Conservation (phyloP, 2,888 invertebrate genomes). For the Congeria kusceri region DNA sequence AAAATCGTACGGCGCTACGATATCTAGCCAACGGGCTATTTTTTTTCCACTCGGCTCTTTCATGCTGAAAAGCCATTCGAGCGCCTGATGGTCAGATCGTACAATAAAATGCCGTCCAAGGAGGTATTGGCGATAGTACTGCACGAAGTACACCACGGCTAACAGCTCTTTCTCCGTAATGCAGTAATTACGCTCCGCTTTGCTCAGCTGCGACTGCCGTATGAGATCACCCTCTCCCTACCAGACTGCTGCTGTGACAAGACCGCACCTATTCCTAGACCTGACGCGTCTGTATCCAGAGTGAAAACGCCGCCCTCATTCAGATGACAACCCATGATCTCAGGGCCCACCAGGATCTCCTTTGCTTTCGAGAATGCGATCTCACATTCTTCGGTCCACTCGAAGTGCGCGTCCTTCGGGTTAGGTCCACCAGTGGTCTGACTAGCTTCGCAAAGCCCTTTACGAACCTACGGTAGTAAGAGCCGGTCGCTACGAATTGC, state of each 20-base stretch:
- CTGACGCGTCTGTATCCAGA: conserved; percentile 12
- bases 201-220: background rate
- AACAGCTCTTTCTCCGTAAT: conserved; percentile 25
- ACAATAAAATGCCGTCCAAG: conserved; percentile 3
- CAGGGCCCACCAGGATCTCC: conserved; percentile 3
- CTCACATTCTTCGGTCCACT: conserved; percentile 9
- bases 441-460: conserved; percentile 27
- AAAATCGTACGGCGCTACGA: conserved; percentile 7
- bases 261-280: conserved; percentile 9
- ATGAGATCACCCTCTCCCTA: conserved; percentile 7
- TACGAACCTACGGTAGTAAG: conserved; percentile 22
- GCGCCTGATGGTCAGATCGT: background rate
- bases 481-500: conserved; percentile 27
- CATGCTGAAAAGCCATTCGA: conserved; percentile 8
- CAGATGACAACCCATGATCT: conserved; percentile 19
- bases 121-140: conserved; percentile 36
- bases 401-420: background rate
- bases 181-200: background rate
- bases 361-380: conserved; percentile 6
- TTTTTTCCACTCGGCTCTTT: conserved; percentile 39
- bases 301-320: background rate
- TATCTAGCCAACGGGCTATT: conserved; percentile 15
- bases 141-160: conserved; percentile 19
- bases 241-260: background rate
- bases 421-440: conserved; percentile 12